Conservation (phyloP, 2,888 invertebrate species). For the Phragmatobia fuliginosa region DNA sequence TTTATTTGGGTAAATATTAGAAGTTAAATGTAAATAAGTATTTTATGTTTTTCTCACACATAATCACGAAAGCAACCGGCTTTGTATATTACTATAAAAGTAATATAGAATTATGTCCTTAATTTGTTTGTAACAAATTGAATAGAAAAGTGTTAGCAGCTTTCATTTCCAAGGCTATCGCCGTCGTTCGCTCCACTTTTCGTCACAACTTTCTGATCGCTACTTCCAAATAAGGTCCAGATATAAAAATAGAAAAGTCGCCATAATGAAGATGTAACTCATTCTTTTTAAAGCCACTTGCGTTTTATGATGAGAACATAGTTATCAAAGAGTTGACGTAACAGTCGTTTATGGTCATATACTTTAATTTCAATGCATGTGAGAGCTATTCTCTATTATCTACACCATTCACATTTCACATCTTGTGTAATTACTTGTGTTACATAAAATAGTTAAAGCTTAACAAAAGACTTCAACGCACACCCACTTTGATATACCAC, state of each 20-base stretch:
- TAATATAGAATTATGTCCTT: constrained; percentile 21
- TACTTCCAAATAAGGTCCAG: constrained; percentile 37
- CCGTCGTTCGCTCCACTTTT: constrained; percentile 66
- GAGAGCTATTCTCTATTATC: constrained; percentile 31
- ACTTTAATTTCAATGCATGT: constrained; percentile 36
- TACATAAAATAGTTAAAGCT: constrained; percentile 31
- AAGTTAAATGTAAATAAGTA: too few relatives aligned
- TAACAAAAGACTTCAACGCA: constrained; percentile 77
- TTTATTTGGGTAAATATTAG: too few relatives aligned
- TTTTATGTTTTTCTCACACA: neutral
- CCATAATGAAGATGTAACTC: constrained; percentile 12
- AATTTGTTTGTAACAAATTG: constrained; percentile 40
- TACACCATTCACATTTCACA: constrained; percentile 25
- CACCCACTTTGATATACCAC: constrained; percentile 44
- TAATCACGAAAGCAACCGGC: constrained; percentile 8
- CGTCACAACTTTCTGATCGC: constrained; percentile 64
- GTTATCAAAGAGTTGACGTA: constrained; percentile 43
- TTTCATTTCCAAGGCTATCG: constrained; percentile 65
- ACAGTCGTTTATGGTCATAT: constrained; percentile 36
- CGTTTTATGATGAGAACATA: constrained; percentile 29
- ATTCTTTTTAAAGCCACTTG: constrained; percentile 22
- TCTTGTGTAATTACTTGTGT: constrained; percentile 23
- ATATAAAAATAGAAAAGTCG: constrained; percentile 27
- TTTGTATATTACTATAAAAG: constrained; percentile 16
- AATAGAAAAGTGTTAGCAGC: constrained; percentile 62